These are phyloP conservation scores for Andinoacara biseriatus DNA, from an alignment of 2,113 vertebrate genomes.

Conservation along the genomic window DNA sequence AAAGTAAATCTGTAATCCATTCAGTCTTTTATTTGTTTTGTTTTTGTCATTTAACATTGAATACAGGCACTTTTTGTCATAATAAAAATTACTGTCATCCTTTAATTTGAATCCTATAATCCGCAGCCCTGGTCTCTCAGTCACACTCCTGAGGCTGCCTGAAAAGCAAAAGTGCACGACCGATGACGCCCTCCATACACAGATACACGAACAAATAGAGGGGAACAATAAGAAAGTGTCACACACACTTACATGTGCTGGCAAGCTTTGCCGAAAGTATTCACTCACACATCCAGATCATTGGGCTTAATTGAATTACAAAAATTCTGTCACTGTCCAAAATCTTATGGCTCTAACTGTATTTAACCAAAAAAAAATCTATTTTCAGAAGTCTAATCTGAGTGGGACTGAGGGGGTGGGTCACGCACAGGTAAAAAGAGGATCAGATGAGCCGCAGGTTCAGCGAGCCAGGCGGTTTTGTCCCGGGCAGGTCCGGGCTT, in stretches of 20 bases:
- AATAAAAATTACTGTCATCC: slow-evolving; percentile 40
- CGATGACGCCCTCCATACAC: neutral
- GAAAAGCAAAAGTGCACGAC: neutral
- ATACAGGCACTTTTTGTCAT: slow-evolving; percentile 6
- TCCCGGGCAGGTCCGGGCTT: neutral
- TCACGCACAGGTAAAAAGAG: neutral
- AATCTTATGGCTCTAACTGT: neutral
- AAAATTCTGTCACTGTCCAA: neutral
- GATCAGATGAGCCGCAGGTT: neutral
- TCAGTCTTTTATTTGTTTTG: slow-evolving; percentile 1
- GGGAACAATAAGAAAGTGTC: slow-evolving; percentile 34
- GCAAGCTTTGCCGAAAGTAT: neutral
- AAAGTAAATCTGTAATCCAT: neutral
- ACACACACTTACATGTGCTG: slow-evolving; percentile 4
- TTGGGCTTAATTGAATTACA: neutral
- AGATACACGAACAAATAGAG: slow-evolving; percentile 31
- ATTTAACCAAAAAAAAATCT: neutral
- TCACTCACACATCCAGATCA: too few relatives aligned
- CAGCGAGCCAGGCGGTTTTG: slow-evolving; percentile 14
- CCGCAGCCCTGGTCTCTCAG: slow-evolving; percentile 16
- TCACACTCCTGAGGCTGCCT: slow-evolving; percentile 12
- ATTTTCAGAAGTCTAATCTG: neutral
- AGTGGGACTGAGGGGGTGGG: neutral
- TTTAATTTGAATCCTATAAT: slow-evolving; percentile 46
- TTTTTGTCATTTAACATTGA: slow-evolving; percentile 8